Evolutionary conservation across 2,888 invertebrate species (phyloP).

Genomic region (Hirtodrosophila trivittata): DNA sequence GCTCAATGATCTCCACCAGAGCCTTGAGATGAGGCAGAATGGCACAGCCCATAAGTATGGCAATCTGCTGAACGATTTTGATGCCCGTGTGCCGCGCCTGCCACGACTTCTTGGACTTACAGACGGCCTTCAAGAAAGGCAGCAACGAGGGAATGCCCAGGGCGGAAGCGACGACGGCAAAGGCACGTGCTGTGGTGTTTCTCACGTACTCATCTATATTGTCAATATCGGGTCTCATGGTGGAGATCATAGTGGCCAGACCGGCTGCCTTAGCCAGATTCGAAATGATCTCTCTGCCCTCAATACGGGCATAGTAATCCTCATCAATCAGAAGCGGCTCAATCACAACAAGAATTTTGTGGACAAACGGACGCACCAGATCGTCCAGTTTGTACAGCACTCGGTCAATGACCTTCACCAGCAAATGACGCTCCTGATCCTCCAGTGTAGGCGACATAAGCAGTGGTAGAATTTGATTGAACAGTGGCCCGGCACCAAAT

Average conservation of each 20-base stretch:
- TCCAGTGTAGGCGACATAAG: conserved; percentile 99
- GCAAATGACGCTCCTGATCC: conserved; percentile 98
- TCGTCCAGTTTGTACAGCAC: conserved; percentile 99
- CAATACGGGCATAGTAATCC: conserved; percentile 99
- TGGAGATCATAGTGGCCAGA: conserved; percentile 99
- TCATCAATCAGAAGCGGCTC: conserved; percentile 99
- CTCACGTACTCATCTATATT: conserved; percentile 99
- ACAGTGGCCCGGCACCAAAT: conserved; percentile 98
- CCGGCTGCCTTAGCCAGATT: conserved; percentile 99
- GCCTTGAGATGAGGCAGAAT: conserved; percentile 99
- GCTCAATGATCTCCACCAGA: conserved; percentile 99
- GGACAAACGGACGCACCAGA: conserved; percentile 98
- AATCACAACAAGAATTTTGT: conserved; percentile 99
- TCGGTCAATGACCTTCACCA: conserved; percentile 99
- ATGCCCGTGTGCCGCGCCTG: conserved; percentile 99
- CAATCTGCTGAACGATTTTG: conserved; percentile 99
- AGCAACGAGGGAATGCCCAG: conserved; percentile 97
- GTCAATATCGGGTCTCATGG: conserved; percentile 99
- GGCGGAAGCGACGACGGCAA: conserved; percentile 99
- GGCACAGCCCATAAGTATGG: conserved; percentile 99
- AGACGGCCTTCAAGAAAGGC: conserved; percentile 99
- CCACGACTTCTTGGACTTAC: conserved; percentile 99
- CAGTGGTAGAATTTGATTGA: conserved; percentile 99
- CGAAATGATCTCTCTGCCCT: conserved; percentile 99
- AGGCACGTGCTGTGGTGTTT: conserved; percentile 99